These are phyloP conservation scores for Erebia aethiops DNA, from an alignment of 2,888 invertebrate genomes.

Conservation along the genomic window DNA sequence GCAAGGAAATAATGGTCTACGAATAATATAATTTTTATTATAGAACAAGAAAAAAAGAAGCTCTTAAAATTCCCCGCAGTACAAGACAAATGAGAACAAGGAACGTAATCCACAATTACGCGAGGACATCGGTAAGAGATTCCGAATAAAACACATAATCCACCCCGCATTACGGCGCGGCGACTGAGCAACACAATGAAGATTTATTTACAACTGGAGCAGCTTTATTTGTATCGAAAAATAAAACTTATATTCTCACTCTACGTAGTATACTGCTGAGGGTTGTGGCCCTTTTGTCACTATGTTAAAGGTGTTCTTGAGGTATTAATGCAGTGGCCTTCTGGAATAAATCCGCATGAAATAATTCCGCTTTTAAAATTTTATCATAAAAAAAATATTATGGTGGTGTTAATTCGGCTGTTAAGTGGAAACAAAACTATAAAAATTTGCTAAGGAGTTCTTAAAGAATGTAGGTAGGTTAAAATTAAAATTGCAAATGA, in stretches of 20 bases:
- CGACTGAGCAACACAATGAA: slow-evolving; percentile 26
- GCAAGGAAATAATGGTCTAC: too few relatives aligned
- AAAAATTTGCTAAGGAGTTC: too few relatives aligned
- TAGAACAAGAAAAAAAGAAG: slow-evolving; percentile 3
- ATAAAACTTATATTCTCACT: slow-evolving; percentile 1
- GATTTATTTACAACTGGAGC: slow-evolving; percentile 29
- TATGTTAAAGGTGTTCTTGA: too few relatives aligned
- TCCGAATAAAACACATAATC: slow-evolving; percentile 77
- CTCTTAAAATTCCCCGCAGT: slow-evolving; percentile 28
- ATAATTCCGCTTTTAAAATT: neutral
- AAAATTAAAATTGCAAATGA: too few relatives aligned
- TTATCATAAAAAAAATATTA: neutral
- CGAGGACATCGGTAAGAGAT: slow-evolving; percentile 76
- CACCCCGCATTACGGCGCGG: slow-evolving; percentile 38
- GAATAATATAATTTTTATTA: neutral
- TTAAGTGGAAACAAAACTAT: too few relatives aligned
- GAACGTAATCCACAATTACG: slow-evolving; percentile 79
- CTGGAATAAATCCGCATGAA: too few relatives aligned
- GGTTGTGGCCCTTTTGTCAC: too few relatives aligned
- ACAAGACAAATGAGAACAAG: slow-evolving; percentile 71
- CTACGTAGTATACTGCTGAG: too few relatives aligned
- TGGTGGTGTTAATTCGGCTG: too few relatives aligned
- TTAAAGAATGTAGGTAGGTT: too few relatives aligned
- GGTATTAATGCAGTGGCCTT: too few relatives aligned
- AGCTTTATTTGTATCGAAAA: slow-evolving; percentile 1